A percentile compares a stretch with the other conserved stretches of the same genome.
Evolutionary conservation across 1,140 invertebrate genomes (phyloP).

Genomic region (Lordiphosa stackelbergi): DNA sequence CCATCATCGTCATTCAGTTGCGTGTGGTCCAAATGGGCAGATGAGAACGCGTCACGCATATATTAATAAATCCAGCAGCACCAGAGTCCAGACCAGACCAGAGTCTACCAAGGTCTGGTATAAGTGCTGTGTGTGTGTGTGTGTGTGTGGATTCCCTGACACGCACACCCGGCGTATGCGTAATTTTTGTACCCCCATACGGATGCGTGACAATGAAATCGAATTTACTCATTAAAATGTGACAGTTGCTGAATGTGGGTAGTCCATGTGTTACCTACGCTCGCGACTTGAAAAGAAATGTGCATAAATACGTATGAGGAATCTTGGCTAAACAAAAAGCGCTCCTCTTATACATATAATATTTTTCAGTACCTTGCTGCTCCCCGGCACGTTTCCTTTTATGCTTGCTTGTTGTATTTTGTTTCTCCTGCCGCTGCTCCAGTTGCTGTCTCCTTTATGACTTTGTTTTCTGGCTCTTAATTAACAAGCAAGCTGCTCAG

Average conservation of each 20-base stretch:
- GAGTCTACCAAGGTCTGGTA: not conserved
- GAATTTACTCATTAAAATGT: slow-evolving; percentile 70
- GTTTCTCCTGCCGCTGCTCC: slow-evolving; percentile 21
- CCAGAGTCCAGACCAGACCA: not conserved
- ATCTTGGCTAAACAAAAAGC: slow-evolving; percentile 4
- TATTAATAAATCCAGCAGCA: slow-evolving; percentile 54
- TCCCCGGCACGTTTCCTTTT: slow-evolving; percentile 19
- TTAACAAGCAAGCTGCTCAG: slow-evolving; percentile 62
- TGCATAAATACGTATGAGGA: slow-evolving; percentile 24
- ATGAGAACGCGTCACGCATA: slow-evolving; percentile 58
- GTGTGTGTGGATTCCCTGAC: slow-evolving; percentile 51
- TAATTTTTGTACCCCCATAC: slow-evolving; percentile 47
- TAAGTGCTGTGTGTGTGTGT: no score
- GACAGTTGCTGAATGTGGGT: slow-evolving; percentile 26
- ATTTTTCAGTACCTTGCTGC: slow-evolving; percentile 15
- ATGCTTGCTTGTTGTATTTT: not conserved
- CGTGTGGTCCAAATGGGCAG: slow-evolving; percentile 3
- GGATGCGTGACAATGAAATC: slow-evolving; percentile 68
- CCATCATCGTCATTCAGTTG: no score
- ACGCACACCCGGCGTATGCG: slow-evolving; percentile 63
- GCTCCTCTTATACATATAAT: slow-evolving; percentile 2
- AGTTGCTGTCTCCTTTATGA: slow-evolving; percentile 58
- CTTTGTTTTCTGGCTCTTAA: slow-evolving; percentile 69
- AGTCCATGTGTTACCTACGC: slow-evolving; percentile 3
- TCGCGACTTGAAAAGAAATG: slow-evolving; percentile 4